Conservation (phyloP, 2,113 vertebrate species). For the Octodon degus region DNA sequence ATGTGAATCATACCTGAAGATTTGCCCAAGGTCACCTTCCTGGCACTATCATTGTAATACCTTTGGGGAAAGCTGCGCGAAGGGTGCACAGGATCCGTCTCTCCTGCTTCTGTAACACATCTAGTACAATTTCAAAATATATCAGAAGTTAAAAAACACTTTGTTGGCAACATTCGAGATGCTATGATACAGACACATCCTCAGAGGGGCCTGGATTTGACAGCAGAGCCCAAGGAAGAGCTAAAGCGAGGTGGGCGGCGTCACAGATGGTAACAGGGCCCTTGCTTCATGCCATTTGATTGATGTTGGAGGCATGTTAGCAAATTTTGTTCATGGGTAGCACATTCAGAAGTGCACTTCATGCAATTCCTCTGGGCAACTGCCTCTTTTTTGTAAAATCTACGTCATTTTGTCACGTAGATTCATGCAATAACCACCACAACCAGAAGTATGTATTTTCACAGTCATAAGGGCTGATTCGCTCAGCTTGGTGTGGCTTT, state of each 20-base stretch:
- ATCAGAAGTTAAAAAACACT: not conserved
- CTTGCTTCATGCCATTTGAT: not conserved
- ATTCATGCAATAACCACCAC: not conserved
- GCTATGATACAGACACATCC: not conserved
- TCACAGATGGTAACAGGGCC: not conserved
- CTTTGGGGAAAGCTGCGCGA: not conserved
- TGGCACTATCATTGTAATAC: not conserved
- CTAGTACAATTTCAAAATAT: not conserved
- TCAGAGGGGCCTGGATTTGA: not conserved
- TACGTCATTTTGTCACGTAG: not conserved
- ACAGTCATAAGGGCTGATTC: not conserved
- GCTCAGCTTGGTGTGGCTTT: not conserved
- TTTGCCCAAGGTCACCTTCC: not conserved
- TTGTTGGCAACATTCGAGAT: not conserved
- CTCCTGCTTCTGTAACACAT: not conserved
- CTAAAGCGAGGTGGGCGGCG: accelerated
- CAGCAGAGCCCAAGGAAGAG: not conserved
- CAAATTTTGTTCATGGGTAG: not conserved
- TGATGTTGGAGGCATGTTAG: accelerated
- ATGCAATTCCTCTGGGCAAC: not conserved
- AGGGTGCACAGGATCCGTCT: not conserved
- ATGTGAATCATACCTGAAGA: not conserved
- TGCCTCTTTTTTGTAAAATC: not conserved
- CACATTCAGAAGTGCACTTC: not conserved
- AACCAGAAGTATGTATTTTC: not conserved